Evolutionary conservation across 1,140 invertebrate species (phyloP), one percentile per base, ranked within the genome.

Genomic region (Wasmannia auropunctata): DNA sequence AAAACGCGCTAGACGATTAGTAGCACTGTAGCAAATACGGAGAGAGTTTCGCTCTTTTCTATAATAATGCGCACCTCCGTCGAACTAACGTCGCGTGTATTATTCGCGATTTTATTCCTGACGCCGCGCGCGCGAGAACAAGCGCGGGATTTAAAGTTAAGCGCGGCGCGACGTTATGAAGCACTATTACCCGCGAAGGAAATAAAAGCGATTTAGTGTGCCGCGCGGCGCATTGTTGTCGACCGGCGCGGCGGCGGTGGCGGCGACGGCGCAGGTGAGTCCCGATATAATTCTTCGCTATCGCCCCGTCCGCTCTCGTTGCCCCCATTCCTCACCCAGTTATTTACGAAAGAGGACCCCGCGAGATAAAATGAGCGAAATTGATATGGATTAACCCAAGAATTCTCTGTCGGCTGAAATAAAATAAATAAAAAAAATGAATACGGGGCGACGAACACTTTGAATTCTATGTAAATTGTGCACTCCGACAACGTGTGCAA

Each of bases 181-280:
- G 77, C 65, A 83, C 77, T 86, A 86, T 86, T 83, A 79, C 85
- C 65, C 85, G 77, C 77, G 63, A 69, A 83, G 65, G 46, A 83
- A 86, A 86, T 86, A 86, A 86, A 86, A 86, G 67, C 85, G 77
- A 86, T 86, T 86, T 83, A 86, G 65, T 60, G 85, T 51, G 67
- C 62, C 49, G n/a, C n/a, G n/a, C n/a, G 63, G 70, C 11, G 62
- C 63, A 83, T 72, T 83, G 79, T 83, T 83, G 65, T 83, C 77
- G 77, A 70, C 22, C 65, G 65, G 22, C n/a, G 54, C 46, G n/a
- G n/a, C n/a, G n/a, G n/a, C n/a, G n/a, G n/a, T n/a, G n/a, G n/a
- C n/a, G n/a, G n/a, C n/a, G n/a, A n/a, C n/a, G n/a, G n/a, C n/a
- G 56, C 85, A 86, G 76, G 81, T 85, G 81, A 85, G 69, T 77